These are phyloP conservation scores for Sebastes goodei DNA, from an alignment of 2,797 vertebrate genomes.

Conservation along the genomic window DNA sequence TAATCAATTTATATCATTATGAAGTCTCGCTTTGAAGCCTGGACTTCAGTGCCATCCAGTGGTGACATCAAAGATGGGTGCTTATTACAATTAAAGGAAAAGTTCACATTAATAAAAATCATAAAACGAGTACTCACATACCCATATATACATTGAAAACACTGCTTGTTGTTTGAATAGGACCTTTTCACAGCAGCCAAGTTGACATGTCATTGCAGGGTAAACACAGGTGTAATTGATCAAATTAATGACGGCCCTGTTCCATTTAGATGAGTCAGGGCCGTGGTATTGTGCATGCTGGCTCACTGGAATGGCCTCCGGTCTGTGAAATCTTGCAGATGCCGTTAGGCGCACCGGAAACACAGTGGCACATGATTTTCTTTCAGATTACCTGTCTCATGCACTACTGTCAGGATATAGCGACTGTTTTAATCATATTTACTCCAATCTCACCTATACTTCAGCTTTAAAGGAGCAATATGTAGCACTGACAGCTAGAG, in stretches of 20 bases:
- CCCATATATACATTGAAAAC: background rate
- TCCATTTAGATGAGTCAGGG: no score
- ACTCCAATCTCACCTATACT: no score
- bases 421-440: no score
- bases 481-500: no score
- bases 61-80: slow-evolving; percentile 54
- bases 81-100: slow-evolving; percentile 9
- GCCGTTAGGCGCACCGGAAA: no score
- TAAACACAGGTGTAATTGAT: background rate
- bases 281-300: no score
- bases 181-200: background rate
- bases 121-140: background rate
- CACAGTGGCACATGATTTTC: no score
- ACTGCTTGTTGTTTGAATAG: background rate
- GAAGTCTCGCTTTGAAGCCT: slow-evolving; percentile 54
- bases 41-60: slow-evolving; percentile 80
- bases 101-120: background rate
- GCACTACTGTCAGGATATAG: no score
- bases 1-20: slow-evolving; percentile 64
- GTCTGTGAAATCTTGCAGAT: no score
- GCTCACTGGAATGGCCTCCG: no score
- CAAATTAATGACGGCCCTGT: background rate
- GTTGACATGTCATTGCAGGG: background rate
- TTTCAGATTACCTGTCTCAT: no score
- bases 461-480: no score